Conservation (phyloP, 2,888 invertebrate genomes). For the Nasonovia ribisnigri region DNA sequence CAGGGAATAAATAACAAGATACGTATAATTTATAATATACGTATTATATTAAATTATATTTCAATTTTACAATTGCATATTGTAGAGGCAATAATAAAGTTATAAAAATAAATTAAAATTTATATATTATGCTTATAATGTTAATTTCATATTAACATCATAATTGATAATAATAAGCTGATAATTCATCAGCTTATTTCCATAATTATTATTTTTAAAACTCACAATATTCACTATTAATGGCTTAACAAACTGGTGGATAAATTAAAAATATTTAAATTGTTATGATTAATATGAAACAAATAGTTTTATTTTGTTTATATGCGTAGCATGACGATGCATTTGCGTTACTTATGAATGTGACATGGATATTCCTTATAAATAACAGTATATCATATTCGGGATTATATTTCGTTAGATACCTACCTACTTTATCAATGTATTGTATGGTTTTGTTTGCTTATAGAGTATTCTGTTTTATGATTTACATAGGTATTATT, state of each 20-base stretch:
- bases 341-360: background rate
- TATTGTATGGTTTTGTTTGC: background rate
- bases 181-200: no score
- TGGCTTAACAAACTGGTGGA: no score
- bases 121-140: background rate
- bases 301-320: background rate
- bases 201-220: background rate
- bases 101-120: background rate
- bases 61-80: background rate
- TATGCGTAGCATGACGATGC: background rate
- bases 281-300: background rate
- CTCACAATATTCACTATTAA: background rate
- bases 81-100: background rate
- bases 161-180: no score
- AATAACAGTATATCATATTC: background rate
- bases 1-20: background rate
- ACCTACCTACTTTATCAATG: background rate
- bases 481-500: background rate
- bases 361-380: background rate
- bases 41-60: background rate
- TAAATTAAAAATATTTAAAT: no score
- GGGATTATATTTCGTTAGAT: background rate
- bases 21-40: no score
- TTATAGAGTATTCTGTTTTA: background rate
- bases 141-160: no score